These are phyloP conservation scores for Papilio dardanus DNA, from an alignment of 1,140 invertebrate species.

Conservation along the genomic window DNA sequence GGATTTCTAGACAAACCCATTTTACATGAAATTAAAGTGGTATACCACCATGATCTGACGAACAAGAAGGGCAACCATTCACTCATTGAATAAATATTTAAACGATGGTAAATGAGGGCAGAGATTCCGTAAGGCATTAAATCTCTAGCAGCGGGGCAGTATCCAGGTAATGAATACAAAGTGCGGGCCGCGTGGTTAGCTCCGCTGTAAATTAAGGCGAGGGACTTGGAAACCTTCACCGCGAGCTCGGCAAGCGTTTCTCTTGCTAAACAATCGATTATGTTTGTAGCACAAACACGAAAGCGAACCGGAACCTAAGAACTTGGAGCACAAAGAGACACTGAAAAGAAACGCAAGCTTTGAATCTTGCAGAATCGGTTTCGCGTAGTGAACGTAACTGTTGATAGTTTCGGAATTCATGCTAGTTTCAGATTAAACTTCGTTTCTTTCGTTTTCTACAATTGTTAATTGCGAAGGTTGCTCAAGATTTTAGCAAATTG, in stretches of 20 bases:
- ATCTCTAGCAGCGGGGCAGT: slow-evolving; percentile 60
- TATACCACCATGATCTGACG: neutral
- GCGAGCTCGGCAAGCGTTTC: slow-evolving; percentile 48
- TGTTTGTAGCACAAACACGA: neutral
- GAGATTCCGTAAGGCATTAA: slow-evolving; percentile 65
- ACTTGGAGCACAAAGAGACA: too few relatives aligned
- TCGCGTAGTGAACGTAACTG: neutral
- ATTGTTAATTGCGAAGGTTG: neutral
- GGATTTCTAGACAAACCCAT: too few relatives aligned
- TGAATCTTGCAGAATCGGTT: neutral
- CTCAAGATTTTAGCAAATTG: neutral
- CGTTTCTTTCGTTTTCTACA: neutral
- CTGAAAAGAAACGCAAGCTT: too few relatives aligned
- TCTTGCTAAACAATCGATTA: slow-evolving; percentile 53
- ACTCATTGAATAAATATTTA: slow-evolving; percentile 66
- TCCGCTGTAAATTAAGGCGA: slow-evolving; percentile 71
- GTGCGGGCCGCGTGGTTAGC: slow-evolving; percentile 70
- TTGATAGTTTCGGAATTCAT: neutral
- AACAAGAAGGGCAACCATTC: slow-evolving; percentile 15
- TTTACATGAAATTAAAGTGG: too few relatives aligned
- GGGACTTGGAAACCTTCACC: slow-evolving; percentile 57
- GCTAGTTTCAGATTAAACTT: too few relatives aligned
- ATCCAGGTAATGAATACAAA: slow-evolving; percentile 77
- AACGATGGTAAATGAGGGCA: slow-evolving; percentile 64
- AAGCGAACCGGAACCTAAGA: neutral